phyloP scores from a whole-genome alignment of 2,113 vertebrate species.

The Saccopteryx leptura region DNA sequence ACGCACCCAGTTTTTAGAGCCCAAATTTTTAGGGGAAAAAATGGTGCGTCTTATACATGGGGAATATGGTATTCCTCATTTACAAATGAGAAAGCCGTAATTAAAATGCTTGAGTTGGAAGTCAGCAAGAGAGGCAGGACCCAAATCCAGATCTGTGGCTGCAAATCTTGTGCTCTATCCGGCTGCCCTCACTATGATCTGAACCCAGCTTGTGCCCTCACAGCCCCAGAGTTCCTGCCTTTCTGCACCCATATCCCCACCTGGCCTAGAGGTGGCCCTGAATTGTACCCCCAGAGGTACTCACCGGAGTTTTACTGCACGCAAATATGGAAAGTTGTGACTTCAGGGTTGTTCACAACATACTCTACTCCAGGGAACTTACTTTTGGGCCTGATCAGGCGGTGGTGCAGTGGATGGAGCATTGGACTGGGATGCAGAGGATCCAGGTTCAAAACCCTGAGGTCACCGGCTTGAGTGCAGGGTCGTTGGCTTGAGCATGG shows the following conservation, averaged over 20 bases:
- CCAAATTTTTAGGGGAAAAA: no score
- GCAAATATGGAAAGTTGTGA: not conserved
- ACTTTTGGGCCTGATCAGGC: not conserved
- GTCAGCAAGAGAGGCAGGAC: not conserved
- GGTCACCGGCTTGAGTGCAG: no score
- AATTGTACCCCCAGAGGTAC: not conserved
- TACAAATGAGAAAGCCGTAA: not conserved
- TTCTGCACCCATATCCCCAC: not conserved
- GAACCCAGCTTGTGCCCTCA: not conserved
- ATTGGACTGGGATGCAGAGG: no score
- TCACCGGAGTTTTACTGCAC: not conserved
- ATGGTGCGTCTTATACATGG: no score
- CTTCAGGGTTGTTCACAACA: not conserved
- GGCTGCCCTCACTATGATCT: not conserved
- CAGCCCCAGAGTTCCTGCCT: not conserved
- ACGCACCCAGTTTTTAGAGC: no score
- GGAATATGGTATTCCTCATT: not conserved
- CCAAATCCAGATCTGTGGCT: not conserved
- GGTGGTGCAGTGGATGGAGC: no score
- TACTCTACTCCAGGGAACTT: not conserved
- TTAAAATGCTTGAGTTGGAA: not conserved
- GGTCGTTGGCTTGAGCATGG: no score
- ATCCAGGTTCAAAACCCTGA: no score
- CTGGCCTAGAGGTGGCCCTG: not conserved
- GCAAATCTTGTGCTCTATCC: accelerated